These are phyloP conservation scores for Sylvia atricapilla DNA, from an alignment of 2,113 vertebrate species.

Conservation along the genomic window DNA sequence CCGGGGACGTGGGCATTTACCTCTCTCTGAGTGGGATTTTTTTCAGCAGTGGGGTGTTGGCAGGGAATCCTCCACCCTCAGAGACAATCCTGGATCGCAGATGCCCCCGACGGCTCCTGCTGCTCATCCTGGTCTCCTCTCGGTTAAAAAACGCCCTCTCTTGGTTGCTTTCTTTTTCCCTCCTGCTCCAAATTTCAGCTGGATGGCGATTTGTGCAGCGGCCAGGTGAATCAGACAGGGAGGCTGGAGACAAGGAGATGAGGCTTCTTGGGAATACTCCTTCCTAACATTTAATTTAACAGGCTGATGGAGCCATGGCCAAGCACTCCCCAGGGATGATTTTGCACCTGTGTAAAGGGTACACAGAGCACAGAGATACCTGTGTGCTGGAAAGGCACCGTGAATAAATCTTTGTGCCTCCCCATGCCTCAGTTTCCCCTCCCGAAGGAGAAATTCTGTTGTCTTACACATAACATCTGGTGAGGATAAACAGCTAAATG, in stretches of 20 bases:
- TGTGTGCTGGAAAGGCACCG: neutral
- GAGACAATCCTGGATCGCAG: neutral
- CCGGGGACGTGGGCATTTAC: neutral
- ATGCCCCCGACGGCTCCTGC: neutral
- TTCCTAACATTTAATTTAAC: neutral
- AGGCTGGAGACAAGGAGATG: neutral
- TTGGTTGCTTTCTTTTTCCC: neutral
- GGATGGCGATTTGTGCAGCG: accelerated
- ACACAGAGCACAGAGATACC: neutral
- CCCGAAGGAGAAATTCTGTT: neutral
- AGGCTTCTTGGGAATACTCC: too few relatives aligned
- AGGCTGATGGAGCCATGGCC: neutral
- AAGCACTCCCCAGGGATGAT: too few relatives aligned
- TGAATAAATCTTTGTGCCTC: neutral
- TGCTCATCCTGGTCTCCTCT: accelerated
- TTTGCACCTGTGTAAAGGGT: neutral
- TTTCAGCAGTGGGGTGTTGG: neutral
- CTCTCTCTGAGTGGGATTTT: neutral
- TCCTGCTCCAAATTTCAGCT: neutral
- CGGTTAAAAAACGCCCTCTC: neutral
- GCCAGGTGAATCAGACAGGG: neutral
- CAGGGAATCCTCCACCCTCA: neutral
- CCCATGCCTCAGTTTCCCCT: neutral
- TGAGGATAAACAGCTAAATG: neutral
- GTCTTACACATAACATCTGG: neutral